These are phyloP conservation scores for Ectobius pallidus DNA, from an alignment of 2,888 invertebrate species.

Conservation along the genomic window DNA sequence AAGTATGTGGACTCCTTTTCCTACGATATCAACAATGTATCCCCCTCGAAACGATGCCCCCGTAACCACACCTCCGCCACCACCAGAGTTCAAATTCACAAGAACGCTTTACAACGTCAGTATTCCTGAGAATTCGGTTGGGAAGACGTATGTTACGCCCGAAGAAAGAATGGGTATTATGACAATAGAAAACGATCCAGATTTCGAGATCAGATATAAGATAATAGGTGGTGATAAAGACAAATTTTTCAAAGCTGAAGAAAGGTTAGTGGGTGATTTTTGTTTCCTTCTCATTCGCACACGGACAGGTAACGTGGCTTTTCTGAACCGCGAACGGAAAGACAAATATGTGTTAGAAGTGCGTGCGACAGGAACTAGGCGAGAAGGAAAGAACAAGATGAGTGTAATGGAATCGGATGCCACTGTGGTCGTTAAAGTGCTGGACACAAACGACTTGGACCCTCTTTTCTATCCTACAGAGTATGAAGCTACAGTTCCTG, in stretches of 20 bases:
- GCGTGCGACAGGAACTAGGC: constrained; percentile 68
- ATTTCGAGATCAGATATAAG: constrained; percentile 76
- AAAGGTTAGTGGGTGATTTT: constrained; percentile 89
- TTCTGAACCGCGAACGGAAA: constrained; percentile 90
- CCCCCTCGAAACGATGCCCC: constrained; percentile 33
- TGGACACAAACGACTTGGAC: constrained; percentile 89
- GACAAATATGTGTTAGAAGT: constrained; percentile 82
- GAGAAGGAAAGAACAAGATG: constrained; percentile 61
- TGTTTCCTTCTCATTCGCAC: constrained; percentile 91
- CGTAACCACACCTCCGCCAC: constrained; percentile 24
- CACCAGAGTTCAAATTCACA: constrained; percentile 70
- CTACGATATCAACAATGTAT: background rate
- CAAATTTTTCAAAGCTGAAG: constrained; percentile 92
- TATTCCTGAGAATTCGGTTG: constrained; percentile 90
- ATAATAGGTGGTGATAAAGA: constrained; percentile 88
- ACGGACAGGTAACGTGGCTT: constrained; percentile 83
- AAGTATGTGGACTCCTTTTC: too few relatives aligned
- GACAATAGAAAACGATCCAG: constrained; percentile 51
- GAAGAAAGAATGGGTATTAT: constrained; percentile 81
- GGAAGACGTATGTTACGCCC: constrained; percentile 81
- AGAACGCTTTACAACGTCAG: constrained; percentile 81
- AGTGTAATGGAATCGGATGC: constrained; percentile 71
- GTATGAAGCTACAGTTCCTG: constrained; percentile 85
- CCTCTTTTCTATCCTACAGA: constrained; percentile 91
- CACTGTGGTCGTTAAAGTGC: constrained; percentile 71